Percentiles rank a stretch among this genome's conserved stretches.
These are phyloP conservation scores for Cairina moschata DNA, from an alignment of 2,113 vertebrate genomes.

Conservation along the genomic window DNA sequence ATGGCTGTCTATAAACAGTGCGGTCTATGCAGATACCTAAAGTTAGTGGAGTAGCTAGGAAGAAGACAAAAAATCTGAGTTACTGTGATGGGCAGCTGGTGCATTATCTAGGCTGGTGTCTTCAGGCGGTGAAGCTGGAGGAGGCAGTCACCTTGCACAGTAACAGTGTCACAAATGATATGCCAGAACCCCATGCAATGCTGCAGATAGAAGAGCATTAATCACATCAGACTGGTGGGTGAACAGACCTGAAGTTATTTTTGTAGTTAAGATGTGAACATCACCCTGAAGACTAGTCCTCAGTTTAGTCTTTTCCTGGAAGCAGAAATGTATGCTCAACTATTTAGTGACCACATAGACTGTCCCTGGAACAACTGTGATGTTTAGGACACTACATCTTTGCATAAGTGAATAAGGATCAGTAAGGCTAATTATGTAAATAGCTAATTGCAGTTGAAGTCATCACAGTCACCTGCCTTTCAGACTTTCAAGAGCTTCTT, in stretches of 20 bases:
- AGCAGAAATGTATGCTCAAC: neutral
- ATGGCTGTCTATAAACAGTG: neutral
- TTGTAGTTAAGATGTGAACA: neutral
- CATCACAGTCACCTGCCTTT: neutral
- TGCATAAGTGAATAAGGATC: neutral
- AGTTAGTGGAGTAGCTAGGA: neutral
- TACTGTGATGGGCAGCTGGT: neutral
- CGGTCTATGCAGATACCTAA: neutral
- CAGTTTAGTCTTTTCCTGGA: neutral
- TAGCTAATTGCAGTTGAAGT: neutral
- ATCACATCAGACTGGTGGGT: neutral
- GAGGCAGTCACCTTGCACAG: neutral
- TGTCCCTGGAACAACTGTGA: neutral
- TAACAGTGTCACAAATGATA: neutral
- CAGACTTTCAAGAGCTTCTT: neutral
- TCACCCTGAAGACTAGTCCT: accelerated
- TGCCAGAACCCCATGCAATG: neutral
- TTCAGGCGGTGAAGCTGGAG: neutral
- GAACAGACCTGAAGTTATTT: neutral
- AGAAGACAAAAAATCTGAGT: neutral
- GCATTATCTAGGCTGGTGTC: accelerated
- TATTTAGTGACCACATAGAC: neutral
- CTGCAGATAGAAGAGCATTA: neutral
- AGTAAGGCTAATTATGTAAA: neutral
- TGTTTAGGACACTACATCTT: neutral